A percentile compares a stretch with the other conserved stretches of the same genome.
These are phyloP conservation scores for Atherinosoma microstoma DNA, from an alignment of 2,797 vertebrate genomes.

Conservation along the genomic window DNA sequence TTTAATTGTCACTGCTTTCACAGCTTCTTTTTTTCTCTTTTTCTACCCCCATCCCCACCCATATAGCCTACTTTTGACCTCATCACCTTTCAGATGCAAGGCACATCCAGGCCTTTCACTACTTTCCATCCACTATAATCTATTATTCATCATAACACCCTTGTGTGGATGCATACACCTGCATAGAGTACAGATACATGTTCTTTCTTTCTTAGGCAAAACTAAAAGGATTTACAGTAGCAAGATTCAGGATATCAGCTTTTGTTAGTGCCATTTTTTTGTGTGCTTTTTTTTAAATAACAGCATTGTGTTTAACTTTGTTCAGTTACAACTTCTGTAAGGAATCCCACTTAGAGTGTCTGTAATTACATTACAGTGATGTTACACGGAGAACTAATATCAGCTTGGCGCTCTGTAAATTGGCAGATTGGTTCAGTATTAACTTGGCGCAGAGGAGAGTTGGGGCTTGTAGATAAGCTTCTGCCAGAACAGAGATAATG, in stretches of 20 bases:
- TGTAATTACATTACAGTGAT: not conserved
- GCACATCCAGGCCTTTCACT: slow-evolving; percentile 14
- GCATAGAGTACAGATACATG: not conserved
- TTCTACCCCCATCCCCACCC: not conserved
- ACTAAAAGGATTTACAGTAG: not conserved
- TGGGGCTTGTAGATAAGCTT: no score
- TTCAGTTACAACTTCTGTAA: not conserved
- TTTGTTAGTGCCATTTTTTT: not conserved
- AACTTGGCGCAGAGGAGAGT: no score
- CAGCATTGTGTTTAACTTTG: not conserved
- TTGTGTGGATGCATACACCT: slow-evolving; percentile 6
- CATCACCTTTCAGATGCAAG: slow-evolving; percentile 6
- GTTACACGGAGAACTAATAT: not conserved
- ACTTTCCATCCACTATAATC: slow-evolving; percentile 23
- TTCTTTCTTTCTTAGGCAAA: not conserved
- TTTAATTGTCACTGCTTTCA: not conserved
- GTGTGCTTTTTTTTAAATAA: not conserved
- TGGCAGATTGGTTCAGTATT: no score
- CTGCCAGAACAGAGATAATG: no score
- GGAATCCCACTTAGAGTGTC: no score
- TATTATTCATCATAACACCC: slow-evolving; percentile 23
- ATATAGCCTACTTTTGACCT: slow-evolving; percentile 15
- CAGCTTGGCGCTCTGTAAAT: no score
- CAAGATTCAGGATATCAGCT: not conserved
- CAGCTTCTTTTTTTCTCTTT: not conserved